Evolutionary conservation across 2,797 vertebrate species (phyloP).

Genomic region (Sylvia borin): DNA sequence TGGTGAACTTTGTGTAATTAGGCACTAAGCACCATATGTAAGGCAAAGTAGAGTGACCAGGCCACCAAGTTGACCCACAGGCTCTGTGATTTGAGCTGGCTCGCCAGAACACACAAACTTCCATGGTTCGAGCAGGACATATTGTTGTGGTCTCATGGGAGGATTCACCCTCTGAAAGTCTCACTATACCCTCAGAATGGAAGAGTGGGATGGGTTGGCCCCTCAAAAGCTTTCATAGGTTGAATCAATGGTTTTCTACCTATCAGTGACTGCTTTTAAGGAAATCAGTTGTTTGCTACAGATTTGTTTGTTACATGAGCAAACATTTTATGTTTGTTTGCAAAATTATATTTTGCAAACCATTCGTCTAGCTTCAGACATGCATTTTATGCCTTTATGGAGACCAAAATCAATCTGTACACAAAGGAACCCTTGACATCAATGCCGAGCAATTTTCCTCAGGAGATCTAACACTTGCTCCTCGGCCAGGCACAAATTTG

Average conservation of each 20-base stretch:
- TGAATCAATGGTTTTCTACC: not conserved
- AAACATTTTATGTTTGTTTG: not conserved
- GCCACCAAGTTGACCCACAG: fast-evolving
- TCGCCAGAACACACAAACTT: not conserved
- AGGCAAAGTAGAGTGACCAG: not conserved
- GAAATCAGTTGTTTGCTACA: not conserved
- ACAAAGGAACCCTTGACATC: not conserved
- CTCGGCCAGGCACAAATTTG: not conserved
- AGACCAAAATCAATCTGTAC: not conserved
- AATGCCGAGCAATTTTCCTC: not conserved
- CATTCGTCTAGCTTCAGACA: not conserved
- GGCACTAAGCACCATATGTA: not conserved
- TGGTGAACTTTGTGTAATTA: not conserved
- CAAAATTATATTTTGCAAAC: not conserved
- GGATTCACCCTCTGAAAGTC: not conserved
- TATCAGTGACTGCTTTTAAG: not conserved
- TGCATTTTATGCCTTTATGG: not conserved
- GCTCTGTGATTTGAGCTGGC: not conserved
- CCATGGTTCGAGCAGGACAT: not conserved
- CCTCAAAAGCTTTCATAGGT: not conserved
- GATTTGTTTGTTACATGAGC: not conserved
- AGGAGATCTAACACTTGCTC: not conserved
- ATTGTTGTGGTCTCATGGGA: not conserved
- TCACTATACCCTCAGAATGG: not conserved
- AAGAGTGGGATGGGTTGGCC: not conserved